phyloP scores from a whole-genome alignment of 2,797 vertebrate species.

The Gymnothorax reevesii region DNA sequence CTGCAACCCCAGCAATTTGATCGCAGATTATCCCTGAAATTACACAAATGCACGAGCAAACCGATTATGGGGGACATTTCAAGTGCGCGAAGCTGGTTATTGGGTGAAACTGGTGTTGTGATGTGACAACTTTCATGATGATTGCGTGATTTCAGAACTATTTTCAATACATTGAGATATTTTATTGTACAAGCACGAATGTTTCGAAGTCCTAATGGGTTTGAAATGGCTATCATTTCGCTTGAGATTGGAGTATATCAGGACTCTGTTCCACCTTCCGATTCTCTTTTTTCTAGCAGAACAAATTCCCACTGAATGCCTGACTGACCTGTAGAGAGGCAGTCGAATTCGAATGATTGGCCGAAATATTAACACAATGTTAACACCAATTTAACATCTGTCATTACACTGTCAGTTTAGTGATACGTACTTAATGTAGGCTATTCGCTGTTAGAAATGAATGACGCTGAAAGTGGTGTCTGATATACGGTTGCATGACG shows the following conservation, averaged over 20 bases:
- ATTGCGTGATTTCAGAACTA: slow-evolving; percentile 17
- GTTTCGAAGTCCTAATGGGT: background rate
- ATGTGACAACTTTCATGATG: slow-evolving; percentile 3
- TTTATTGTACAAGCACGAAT: background rate
- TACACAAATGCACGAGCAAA: slow-evolving; percentile 27
- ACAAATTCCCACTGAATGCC: slow-evolving; percentile 2
- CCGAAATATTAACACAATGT: background rate
- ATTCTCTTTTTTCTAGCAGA: background rate
- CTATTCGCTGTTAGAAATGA: background rate
- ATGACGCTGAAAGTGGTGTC: background rate
- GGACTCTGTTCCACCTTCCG: background rate
- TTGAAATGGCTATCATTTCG: background rate
- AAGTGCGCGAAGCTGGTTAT: slow-evolving; percentile 14
- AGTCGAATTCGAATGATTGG: background rate
- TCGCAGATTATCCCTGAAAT: slow-evolving; percentile 35
- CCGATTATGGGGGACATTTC: slow-evolving; percentile 17
- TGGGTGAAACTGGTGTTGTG: background rate
- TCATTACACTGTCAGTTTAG: background rate
- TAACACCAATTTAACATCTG: background rate
- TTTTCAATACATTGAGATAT: background rate
- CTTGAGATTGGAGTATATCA: background rate
- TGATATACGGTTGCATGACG: background rate
- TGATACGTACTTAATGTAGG: background rate
- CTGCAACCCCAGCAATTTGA: slow-evolving; percentile 33
- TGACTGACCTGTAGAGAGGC: background rate